Percentiles rank a stretch among this genome's conserved stretches.
Evolutionary conservation across 2,888 invertebrate genomes (phyloP).

Genomic region (Agapostemon virescens): DNA sequence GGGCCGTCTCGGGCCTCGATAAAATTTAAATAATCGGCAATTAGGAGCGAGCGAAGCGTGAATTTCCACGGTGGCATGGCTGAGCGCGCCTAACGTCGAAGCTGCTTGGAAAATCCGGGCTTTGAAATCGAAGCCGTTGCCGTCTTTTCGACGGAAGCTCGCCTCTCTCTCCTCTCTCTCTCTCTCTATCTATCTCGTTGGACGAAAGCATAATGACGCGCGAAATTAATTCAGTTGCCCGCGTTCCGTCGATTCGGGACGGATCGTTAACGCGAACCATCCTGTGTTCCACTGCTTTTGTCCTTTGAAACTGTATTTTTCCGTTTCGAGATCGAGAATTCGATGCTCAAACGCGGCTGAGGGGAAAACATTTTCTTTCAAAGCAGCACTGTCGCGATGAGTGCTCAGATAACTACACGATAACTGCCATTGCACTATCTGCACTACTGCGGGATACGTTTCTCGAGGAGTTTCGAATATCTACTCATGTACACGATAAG

Average conservation of each 20-base stretch:
- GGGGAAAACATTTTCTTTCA: background rate
- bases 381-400: too few species aligned
- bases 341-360: background rate
- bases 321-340: background rate
- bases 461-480: too few species aligned
- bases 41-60: slow-evolving; percentile 56
- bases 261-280: background rate
- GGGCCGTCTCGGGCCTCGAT: slow-evolving; percentile 8
- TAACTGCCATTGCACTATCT: too few species aligned
- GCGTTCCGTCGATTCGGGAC: slow-evolving; percentile 4
- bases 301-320: background rate
- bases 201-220: slow-evolving; percentile 5
- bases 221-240: background rate
- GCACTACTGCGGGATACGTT: too few species aligned
- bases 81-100: slow-evolving; percentile 26
- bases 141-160: slow-evolving; percentile 7
- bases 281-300: background rate
- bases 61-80: slow-evolving; percentile 45
- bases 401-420: too few species aligned
- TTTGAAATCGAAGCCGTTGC: slow-evolving; percentile 19
- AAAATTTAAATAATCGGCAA: slow-evolving; percentile 67
- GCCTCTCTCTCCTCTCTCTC: background rate
- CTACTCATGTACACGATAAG: too few species aligned
- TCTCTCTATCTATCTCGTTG: background rate
- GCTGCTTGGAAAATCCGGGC: slow-evolving; percentile 18